Evolutionary conservation across 1,140 invertebrate genomes (phyloP), one percentile per base, ranked within the genome.

Genomic region (Drosophila persimilis): DNA sequence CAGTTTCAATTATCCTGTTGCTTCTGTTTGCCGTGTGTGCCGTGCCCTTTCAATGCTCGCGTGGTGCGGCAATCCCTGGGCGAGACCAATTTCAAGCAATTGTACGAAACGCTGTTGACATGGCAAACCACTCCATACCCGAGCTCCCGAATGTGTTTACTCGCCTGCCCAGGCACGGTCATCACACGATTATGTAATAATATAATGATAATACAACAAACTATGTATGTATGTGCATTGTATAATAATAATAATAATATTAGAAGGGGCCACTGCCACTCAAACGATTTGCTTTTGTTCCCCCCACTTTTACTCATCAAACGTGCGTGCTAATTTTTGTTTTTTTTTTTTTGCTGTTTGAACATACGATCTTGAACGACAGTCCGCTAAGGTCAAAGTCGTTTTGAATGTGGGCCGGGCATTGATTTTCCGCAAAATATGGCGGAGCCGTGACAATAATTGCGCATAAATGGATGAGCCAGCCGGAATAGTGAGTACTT

Each of bases 161-260:
- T 31, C 56, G 59, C 59, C 51, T 41, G 51, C 35, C 51, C 54
- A 9, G 51, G 13, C 17, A 44, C 8, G 26, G 44, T 35, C 63
- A 67, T 69, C 71, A 57, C 48, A 80, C 77, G 77, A 80, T 80
- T 80, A 79, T 80, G 77, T 75, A 80, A 80, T 80, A 69, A 75
- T 80, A 79, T 73, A 54, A 63, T 66, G 76, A 73, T 47, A 52
- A 67, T 53, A 71, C 29, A 24, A 70, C 67, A 51, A 69, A 70
- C 66, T 70, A 70, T 39, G 8, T 13, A 5, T 39, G 35, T 39
- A 5, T 39, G 35, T 39, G 35, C 11, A 39, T 39, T 13, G 3
- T 39, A 39, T 39, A 39, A 39, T 11, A 39, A 20, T 35, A 56
- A 66, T 62, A 67, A 62, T 41, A 61, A 73, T 57, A 8, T 39